Evolutionary conservation across 2,113 vertebrate genomes (phyloP).

Genomic region (Ptychochromis oligacanthus): DNA sequence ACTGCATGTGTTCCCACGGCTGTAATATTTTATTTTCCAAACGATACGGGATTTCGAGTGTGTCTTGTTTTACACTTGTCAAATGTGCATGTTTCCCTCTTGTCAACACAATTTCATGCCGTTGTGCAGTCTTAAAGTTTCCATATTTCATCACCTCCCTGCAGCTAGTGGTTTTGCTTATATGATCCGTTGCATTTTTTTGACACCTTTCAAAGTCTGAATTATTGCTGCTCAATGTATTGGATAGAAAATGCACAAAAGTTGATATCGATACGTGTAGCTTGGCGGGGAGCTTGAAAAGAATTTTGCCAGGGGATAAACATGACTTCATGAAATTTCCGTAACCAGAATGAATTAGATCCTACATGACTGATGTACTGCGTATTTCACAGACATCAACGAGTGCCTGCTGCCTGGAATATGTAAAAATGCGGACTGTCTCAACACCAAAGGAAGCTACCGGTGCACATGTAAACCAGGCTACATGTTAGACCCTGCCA

Average conservation of each 20-base stretch:
- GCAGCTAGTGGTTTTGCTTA: constrained; percentile 28
- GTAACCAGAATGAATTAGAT: neutral
- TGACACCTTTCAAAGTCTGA: constrained; percentile 58
- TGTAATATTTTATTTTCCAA: neutral
- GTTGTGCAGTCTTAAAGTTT: constrained; percentile 23
- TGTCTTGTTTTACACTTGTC: constrained; percentile 22
- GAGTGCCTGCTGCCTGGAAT: constrained; percentile 81
- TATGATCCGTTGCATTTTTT: constrained; percentile 41
- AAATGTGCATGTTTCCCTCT: constrained; percentile 33
- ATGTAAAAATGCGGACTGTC: constrained; percentile 82
- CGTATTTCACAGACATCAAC: constrained; percentile 79
- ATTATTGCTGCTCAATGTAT: constrained; percentile 18
- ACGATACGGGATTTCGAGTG: neutral
- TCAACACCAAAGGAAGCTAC: constrained; percentile 84
- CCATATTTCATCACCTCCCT: constrained; percentile 34
- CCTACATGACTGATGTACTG: constrained; percentile 3
- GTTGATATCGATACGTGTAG: neutral
- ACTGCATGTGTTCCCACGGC: constrained; percentile 7
- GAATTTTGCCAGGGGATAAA: constrained; percentile 8
- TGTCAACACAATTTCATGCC: constrained; percentile 39
- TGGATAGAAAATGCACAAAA: neutral
- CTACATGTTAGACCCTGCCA: constrained; percentile 80
- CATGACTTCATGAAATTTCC: constrained; percentile 37
- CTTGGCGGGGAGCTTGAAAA: constrained; percentile 16
- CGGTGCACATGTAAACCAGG: constrained; percentile 83